Conservation (phyloP, 1,140 invertebrate species). For the Stenopsyche tienmushanensis region DNA sequence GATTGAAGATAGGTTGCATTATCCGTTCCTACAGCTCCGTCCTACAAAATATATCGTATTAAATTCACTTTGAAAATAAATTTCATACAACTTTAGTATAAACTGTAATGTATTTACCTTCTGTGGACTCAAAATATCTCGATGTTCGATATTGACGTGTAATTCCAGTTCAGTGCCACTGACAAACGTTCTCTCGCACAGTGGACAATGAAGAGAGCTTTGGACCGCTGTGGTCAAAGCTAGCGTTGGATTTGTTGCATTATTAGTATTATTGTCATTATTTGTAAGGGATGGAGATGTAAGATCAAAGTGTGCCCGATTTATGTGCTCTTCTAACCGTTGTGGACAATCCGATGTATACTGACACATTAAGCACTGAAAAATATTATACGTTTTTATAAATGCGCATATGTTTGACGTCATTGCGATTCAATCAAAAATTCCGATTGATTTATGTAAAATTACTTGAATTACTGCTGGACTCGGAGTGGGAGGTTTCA, state of each 20-base stretch:
- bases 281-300: conserved; percentile 60
- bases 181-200: conserved; percentile 71
- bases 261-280: conserved; percentile 21
- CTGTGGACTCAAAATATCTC: conserved; percentile 55
- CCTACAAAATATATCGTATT: too few species aligned
- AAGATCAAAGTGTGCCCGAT: conserved; percentile 81
- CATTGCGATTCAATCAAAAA: background rate
- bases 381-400: conserved; percentile 25
- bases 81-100: too few species aligned
- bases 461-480: conserved; percentile 53
- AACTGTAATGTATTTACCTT: conserved; percentile 40
- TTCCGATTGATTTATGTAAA: background rate
- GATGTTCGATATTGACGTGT: conserved; percentile 83
- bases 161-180: conserved; percentile 76
- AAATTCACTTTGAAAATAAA: background rate
- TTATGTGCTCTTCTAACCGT: conserved; percentile 82
- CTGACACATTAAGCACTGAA: conserved; percentile 77
- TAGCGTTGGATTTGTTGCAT: conserved; percentile 49
- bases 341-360: conserved; percentile 72
- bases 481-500: conserved; percentile 49
- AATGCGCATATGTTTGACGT: background rate
- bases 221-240: conserved; percentile 50
- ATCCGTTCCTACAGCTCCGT: conserved; percentile 32
- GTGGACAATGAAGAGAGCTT: conserved; percentile 62
- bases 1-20: conserved; percentile 33